phyloP scores from a whole-genome alignment of 2,113 vertebrate genomes.

The Mastomys coucha region DNA sequence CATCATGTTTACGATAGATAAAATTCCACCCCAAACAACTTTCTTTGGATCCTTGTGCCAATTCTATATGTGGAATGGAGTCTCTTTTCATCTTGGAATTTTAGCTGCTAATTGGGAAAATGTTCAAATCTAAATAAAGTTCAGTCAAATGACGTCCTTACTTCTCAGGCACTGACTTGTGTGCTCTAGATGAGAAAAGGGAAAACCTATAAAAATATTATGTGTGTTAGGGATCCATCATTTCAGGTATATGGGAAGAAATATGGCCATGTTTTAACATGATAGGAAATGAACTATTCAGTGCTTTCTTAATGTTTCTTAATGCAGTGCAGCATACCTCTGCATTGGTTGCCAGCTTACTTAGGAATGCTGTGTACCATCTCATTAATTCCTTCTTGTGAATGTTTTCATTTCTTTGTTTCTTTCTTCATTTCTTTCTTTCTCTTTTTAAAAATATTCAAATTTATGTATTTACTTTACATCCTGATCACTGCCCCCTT shows the following conservation, averaged over 20 bases:
- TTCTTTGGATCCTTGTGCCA: background rate
- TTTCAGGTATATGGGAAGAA: background rate
- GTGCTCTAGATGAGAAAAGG: background rate
- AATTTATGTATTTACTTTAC: too few relatives aligned
- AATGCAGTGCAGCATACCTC: background rate
- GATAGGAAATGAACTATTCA: background rate
- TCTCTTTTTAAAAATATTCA: too few relatives aligned
- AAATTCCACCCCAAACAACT: background rate
- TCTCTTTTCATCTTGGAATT: conserved; percentile 25
- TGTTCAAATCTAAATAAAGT: background rate
- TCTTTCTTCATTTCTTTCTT: background rate
- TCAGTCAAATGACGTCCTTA: background rate
- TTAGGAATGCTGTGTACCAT: background rate
- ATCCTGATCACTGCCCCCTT: too few relatives aligned
- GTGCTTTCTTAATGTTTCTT: background rate
- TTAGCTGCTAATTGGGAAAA: conserved; percentile 17
- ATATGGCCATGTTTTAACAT: background rate
- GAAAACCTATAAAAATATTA: background rate
- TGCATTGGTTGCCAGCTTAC: background rate
- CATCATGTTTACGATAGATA: conserved; percentile 30
- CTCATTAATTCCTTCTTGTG: background rate
- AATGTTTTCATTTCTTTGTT: background rate
- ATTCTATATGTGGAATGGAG: background rate
- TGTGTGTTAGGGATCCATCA: background rate
- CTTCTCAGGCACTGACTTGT: background rate